Evolutionary conservation across 2,113 vertebrate genomes (phyloP), one percentile per base, ranked within the genome.

Genomic region (Pachypanchax playfairii): DNA sequence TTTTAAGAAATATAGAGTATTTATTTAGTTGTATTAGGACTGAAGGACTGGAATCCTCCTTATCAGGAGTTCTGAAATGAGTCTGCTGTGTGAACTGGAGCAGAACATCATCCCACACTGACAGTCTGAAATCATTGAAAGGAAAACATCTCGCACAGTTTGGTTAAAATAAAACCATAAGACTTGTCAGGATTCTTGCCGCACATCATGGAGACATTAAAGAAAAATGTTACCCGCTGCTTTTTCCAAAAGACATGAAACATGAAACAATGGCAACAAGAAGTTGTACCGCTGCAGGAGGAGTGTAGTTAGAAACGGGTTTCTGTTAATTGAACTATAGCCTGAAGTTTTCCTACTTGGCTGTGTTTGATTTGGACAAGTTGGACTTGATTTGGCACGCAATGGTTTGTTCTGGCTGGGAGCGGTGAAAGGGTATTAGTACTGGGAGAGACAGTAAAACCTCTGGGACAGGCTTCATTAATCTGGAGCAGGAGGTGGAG

Each of bases 401-500:
- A 28, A 56, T 73, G 67, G 56, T 80, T 79, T 80, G 55, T 68
- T 74, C 77, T 82, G 81, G 72, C 75, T 57, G 55, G 50, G 52
- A 76, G 56, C 51, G 71, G 56, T 57, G 62, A 67, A 74, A 79
- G 57, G 46, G 68, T 72, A 79, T 88, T 85, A 82, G 49, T 56
- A 31, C 72, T 70, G 73, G 43, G 65, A 79, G 73, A 49, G 79
- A 79, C 61, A 65, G 75, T 72, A 74, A 85, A 86, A 71, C 79
- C 71, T 80, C 58, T 58, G 79, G 61, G 69, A 66, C 63, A 53
- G 63, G 56, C 59, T 18, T 28, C 55, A 55, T 75, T 82, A 87
- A 85, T 87, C 77, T 81, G 75, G 20, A 33, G 38, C 73, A 76
- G 39, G 65, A 44, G 67, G 72, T 56, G 71, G 73, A 80, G 71